Conservation (phyloP, 2,888 invertebrate species). For the Biston stratarius region DNA sequence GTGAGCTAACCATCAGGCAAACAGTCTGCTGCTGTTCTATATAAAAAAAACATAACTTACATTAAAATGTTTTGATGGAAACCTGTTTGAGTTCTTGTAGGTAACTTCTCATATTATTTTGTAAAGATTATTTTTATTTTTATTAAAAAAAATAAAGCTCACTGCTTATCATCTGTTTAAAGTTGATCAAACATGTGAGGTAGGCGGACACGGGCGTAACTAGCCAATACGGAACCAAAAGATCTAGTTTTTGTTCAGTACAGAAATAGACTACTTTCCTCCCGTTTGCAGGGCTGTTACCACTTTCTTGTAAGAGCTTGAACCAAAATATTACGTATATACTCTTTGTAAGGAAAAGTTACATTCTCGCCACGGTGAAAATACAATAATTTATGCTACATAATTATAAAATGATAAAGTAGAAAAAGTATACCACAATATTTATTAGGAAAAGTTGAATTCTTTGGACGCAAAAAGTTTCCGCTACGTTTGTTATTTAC, state of each 20-base stretch:
- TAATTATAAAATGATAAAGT: background rate
- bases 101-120: no score
- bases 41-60: no score
- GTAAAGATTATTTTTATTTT: no score
- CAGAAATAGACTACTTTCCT: conserved; percentile 31
- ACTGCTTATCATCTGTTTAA: no score
- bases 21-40: no score
- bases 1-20: no score
- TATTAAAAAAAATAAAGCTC: no score
- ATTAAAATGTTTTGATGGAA: no score
- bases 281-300: conserved; percentile 20
- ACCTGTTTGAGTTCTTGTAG: no score
- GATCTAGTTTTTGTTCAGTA: conserved; percentile 27
- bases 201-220: no score
- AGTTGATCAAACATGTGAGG: no score
- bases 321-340: background rate
- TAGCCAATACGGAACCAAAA: conserved; percentile 23
- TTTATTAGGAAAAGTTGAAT: conserved; percentile 4
- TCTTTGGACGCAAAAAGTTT: conserved; percentile 2
- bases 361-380: conserved; percentile 2
- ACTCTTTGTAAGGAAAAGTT: conserved; percentile 1
- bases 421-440: background rate
- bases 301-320: conserved; percentile 22
- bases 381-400: background rate
- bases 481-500: conserved; percentile 8